These are phyloP conservation scores for Istiophorus platypterus DNA, from an alignment of 2,113 vertebrate species.

Conservation along the genomic window DNA sequence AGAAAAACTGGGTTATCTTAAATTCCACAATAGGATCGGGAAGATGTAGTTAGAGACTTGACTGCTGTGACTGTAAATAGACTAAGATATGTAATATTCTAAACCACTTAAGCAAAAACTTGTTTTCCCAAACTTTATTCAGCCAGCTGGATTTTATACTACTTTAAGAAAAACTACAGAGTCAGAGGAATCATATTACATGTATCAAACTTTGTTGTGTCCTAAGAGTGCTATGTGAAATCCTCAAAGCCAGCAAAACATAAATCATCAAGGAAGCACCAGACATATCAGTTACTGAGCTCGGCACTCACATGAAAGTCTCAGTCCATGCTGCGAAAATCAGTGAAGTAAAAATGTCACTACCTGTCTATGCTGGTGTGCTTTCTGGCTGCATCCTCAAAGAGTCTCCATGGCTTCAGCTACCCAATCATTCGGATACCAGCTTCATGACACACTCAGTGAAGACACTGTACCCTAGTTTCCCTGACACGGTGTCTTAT, in stretches of 20 bases:
- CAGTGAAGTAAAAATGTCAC: conserved; percentile 65
- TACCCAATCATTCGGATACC: conserved; percentile 41
- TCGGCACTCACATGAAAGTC: conserved; percentile 66
- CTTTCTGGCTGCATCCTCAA: conserved; percentile 56
- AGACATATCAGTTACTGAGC: conserved; percentile 58
- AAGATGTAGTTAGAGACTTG: conserved; percentile 38
- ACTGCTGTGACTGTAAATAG: conserved; percentile 60
- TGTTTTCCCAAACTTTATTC: conserved; percentile 62
- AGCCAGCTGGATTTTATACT: conserved; percentile 60
- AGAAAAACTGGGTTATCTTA: conserved; percentile 54
- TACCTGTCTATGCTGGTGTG: conserved; percentile 58
- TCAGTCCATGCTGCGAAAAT: conserved; percentile 57
- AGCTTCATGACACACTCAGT: conserved; percentile 27
- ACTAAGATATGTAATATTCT: conserved; percentile 60
- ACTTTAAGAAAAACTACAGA: conserved; percentile 58
- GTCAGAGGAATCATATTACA: conserved; percentile 64
- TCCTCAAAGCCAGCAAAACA: conserved; percentile 66
- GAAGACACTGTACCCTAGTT: conserved; percentile 40
- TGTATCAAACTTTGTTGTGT: conserved; percentile 69
- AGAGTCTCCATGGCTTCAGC: conserved; percentile 48
- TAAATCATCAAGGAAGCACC: conserved; percentile 67
- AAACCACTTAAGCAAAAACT: conserved; percentile 53
- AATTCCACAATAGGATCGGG: conserved; percentile 47
- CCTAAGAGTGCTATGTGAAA: conserved; percentile 70
- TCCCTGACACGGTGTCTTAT: conserved; percentile 37